These are phyloP conservation scores for Xenopus laevis DNA, from an alignment of 2,113 vertebrate genomes.

Conservation along the genomic window DNA sequence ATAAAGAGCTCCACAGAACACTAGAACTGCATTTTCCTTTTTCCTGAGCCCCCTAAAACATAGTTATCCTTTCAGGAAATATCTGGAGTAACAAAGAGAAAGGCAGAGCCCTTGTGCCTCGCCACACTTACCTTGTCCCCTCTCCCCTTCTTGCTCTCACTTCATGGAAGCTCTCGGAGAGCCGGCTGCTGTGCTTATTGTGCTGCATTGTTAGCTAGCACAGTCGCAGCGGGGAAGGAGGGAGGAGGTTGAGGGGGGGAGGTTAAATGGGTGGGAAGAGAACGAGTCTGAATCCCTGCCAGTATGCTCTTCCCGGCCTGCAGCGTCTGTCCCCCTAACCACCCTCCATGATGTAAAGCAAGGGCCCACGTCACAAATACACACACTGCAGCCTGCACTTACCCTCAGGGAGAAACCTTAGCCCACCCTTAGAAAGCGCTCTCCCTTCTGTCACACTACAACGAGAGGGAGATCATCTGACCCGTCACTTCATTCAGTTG, in stretches of 20 bases:
- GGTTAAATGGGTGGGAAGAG: background rate
- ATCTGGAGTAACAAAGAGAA: background rate
- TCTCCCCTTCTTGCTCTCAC: constrained; percentile 30
- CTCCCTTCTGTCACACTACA: constrained; percentile 37
- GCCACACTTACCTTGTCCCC: constrained; percentile 16
- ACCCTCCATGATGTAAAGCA: constrained; percentile 34
- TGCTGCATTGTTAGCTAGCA: constrained; percentile 47
- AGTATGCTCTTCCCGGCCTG: constrained; percentile 42
- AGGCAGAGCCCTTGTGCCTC: background rate
- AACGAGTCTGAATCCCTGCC: constrained; percentile 33
- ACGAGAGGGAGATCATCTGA: background rate
- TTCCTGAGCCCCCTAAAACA: no score
- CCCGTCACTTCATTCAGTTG: background rate
- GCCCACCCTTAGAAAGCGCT: constrained; percentile 28
- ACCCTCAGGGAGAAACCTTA: constrained; percentile 41
- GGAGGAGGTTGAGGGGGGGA: constrained; percentile 8
- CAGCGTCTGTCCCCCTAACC: constrained; percentile 26
- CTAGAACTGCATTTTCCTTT: no score
- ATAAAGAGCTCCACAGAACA: no score
- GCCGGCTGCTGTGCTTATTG: constrained; percentile 37
- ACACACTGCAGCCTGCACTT: constrained; percentile 28
- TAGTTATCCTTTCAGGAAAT: no score
- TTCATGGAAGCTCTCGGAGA: constrained; percentile 32
- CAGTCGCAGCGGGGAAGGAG: constrained; percentile 42
- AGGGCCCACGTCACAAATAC: constrained; percentile 36